Base-by-base conservation (phyloP, 2,113 vertebrate genomes). In the Nothoprocta perdicaria region DNA sequence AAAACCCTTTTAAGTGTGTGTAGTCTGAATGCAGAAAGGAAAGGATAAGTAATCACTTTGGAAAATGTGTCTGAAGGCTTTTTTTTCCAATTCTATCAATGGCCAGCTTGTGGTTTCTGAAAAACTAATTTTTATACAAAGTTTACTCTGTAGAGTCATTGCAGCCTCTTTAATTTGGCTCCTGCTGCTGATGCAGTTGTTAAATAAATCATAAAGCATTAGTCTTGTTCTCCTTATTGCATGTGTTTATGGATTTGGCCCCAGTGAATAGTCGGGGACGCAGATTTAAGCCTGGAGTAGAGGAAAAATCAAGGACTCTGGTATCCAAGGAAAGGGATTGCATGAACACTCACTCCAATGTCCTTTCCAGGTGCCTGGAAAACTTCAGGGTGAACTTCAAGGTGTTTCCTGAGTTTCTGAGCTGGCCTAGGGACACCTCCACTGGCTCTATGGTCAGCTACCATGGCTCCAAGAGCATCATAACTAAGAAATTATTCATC, bases 151-250 rank as follows among this genome's bases (percentile, higher is more conserved):
- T 31, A 12, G 63, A 94, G n/a, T 62, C 73, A 29, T 57, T 45
- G 35, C 61, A 66, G 58, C 24, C 75, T 79, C 66, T 61, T 90
- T 90, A 84, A 95, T 45, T 50, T 55, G 77, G 76, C 69, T 91
- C 86, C 62, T 18, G 77, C 74, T 81, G 73, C 4, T 48, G 52
- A 74, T 93, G 76, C 7, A 80, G 80, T 79, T 18, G 74, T 73
- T 82, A 68, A 65, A 66, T 12, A 33, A 86, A 72, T 40, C 77
- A 10, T 19, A 18, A 68, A 71, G 61, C 52, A 33, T 65, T 60
- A 38, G 41, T 81, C 62, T 17, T 48, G 23, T 57, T 92, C 35
- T 75, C 23, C 15, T 79, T 40, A 1, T 1, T 72, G 33, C 68
- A 8, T 29, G 69, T 78, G 61, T 16, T 50, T 17, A 15, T 6